These are phyloP conservation scores for Macrotus californicus DNA, from an alignment of 2,113 vertebrate genomes.

Conservation along the genomic window DNA sequence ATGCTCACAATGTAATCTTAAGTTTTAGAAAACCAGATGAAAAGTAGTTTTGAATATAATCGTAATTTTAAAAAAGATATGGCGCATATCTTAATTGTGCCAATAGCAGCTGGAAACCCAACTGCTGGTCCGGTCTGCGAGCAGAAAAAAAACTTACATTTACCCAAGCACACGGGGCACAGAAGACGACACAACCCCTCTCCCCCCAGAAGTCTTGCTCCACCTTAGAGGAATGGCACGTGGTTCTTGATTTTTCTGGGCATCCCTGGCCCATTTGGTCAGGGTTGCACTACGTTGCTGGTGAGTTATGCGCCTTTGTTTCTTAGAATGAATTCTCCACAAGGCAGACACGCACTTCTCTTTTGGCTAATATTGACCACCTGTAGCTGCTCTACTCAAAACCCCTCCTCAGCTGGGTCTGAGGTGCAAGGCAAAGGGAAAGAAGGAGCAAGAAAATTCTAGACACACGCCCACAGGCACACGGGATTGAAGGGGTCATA, in stretches of 20 bases:
- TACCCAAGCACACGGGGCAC: background rate
- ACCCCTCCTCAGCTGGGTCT: background rate
- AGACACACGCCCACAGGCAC: background rate
- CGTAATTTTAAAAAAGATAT: background rate
- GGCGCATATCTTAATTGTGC: background rate
- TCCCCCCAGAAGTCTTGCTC: background rate
- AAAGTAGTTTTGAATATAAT: background rate
- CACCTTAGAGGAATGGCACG: background rate
- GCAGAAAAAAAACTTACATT: background rate
- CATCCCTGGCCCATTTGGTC: background rate
- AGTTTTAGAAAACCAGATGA: background rate
- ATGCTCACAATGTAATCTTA: background rate
- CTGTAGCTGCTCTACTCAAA: background rate
- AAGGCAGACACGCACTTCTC: background rate
- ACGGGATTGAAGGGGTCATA: background rate
- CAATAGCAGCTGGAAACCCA: background rate
- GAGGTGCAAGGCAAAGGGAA: background rate
- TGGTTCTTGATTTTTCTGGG: background rate
- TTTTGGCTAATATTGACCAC: background rate
- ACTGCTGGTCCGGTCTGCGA: accelerated
- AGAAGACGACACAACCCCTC: background rate
- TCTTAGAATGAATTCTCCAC: background rate
- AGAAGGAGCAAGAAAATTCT: background rate
- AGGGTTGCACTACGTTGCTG: background rate
- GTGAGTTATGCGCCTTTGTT: background rate